Evolutionary conservation across 92 coral and sea anemone species (phyloP).

Genomic region (Heliopora coerulea): DNA sequence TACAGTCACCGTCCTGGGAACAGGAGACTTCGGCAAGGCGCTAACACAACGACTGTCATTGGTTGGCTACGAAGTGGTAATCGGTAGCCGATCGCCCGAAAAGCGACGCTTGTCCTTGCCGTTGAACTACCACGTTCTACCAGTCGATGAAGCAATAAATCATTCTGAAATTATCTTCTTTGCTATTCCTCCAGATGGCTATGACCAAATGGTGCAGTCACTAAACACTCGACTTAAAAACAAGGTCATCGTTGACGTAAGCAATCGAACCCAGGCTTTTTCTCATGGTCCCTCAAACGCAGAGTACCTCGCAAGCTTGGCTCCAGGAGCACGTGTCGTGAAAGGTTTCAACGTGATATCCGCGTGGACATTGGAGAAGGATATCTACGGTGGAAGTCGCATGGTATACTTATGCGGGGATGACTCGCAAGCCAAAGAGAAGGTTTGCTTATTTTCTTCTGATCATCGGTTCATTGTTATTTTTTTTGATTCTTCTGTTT

Average conservation of each 20-base stretch:
- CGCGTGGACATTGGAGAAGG: conserved; percentile 2
- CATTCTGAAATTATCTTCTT: neutral
- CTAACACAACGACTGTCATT: neutral
- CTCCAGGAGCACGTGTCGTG: neutral
- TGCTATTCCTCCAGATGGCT: neutral
- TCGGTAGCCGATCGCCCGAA: neutral
- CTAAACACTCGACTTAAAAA: neutral
- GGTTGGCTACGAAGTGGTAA: neutral
- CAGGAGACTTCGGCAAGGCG: neutral
- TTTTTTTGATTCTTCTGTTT: too few species aligned
- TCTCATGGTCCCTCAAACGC: neutral
- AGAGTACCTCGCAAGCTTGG: neutral
- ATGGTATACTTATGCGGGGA: neutral
- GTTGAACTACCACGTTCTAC: neutral
- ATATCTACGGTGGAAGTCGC: conserved; percentile 2
- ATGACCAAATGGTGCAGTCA: neutral
- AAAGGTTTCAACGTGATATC: neutral
- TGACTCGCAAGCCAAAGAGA: neutral
- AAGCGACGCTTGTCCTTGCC: neutral
- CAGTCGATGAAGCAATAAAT: neutral
- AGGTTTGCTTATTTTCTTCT: neutral
- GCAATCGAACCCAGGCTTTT: conserved; percentile 6
- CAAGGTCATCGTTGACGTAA: neutral
- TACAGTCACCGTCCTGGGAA: neutral
- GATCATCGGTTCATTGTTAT: too few species aligned